Percentiles rank a stretch among this genome's conserved stretches.
Evolutionary conservation across 2,113 vertebrate species (phyloP).

Genomic region (Hiodon alosoides): DNA sequence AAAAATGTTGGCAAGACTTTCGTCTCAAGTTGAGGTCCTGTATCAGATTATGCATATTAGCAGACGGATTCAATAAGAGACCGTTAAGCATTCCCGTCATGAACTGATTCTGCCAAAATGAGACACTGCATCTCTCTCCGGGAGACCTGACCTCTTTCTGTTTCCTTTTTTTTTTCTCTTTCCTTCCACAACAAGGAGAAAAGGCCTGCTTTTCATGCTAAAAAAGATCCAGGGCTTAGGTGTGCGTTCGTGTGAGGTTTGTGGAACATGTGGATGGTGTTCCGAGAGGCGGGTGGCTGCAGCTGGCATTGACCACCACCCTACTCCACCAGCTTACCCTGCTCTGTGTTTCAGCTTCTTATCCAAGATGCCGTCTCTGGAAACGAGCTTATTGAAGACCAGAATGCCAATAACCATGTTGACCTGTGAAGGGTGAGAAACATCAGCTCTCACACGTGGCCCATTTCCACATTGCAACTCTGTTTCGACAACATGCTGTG

Average conservation of each 20-base stretch:
- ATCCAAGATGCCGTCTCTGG: slow-evolving; percentile 98
- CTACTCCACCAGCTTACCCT: slow-evolving; percentile 75
- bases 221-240: neutral
- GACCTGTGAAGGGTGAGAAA: slow-evolving; percentile 73
- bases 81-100: slow-evolving; percentile 47
- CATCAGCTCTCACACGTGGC: neutral
- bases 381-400: slow-evolving; percentile 99
- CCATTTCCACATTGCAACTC: too few species aligned
- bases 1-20: slow-evolving; percentile 36
- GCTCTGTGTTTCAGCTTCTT: slow-evolving; percentile 99
- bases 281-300: slow-evolving; percentile 26
- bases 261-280: slow-evolving; percentile 51
- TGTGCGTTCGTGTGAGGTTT: neutral
- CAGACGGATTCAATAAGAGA: slow-evolving; percentile 36
- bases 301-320: neutral
- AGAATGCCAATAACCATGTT: slow-evolving; percentile 99
- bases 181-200: slow-evolving; percentile 30
- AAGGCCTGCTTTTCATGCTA: slow-evolving; percentile 38
- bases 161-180: slow-evolving; percentile 37
- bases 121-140: slow-evolving; percentile 35
- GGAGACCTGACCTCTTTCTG: slow-evolving; percentile 50
- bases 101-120: slow-evolving; percentile 57
- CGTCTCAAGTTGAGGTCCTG: neutral
- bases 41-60: slow-evolving; percentile 42
- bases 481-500: too few species aligned